Percentiles rank a stretch among this genome's conserved stretches.
phyloP scores from a whole-genome alignment of 2,797 vertebrate species.

The Alectoris magna region DNA sequence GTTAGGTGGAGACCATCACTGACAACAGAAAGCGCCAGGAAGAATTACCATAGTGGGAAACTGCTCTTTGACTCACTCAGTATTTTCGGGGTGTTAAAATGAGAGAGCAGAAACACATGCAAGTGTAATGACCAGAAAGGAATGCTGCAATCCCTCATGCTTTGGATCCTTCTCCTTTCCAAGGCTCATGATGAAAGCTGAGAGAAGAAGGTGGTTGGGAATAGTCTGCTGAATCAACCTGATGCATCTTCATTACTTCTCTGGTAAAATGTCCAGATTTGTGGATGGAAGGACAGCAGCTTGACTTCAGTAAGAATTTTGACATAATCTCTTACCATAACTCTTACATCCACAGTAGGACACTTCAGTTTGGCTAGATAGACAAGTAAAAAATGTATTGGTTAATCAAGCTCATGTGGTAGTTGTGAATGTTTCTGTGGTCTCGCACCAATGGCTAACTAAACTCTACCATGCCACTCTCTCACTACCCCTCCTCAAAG shows the following conservation, averaged over 20 bases:
- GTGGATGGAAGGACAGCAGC: not conserved
- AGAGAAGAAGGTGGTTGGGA: not conserved
- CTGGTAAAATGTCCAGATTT: not conserved
- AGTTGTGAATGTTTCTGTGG: not conserved
- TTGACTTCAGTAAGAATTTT: not conserved
- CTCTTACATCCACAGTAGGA: not conserved
- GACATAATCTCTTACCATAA: not conserved
- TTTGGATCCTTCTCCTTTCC: not conserved
- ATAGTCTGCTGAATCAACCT: not conserved
- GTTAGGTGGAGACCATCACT: not conserved
- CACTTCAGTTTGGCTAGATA: not conserved
- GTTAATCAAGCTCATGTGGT: not conserved
- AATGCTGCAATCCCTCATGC: not conserved
- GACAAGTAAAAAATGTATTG: not conserved
- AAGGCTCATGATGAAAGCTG: not conserved
- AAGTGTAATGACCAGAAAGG: not conserved
- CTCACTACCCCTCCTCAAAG: not conserved
- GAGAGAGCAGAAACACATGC: not conserved
- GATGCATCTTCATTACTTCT: not conserved
- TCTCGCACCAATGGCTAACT: no score
- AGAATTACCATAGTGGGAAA: not conserved
- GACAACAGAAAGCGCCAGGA: not conserved
- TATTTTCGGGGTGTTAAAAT: not conserved
- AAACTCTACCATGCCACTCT: not conserved
- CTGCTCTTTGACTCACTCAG: not conserved